Percentiles rank a stretch among this genome's conserved stretches.
Evolutionary conservation across 1,140 invertebrate genomes (phyloP).

Genomic region (Gryllus bimaculatus): DNA sequence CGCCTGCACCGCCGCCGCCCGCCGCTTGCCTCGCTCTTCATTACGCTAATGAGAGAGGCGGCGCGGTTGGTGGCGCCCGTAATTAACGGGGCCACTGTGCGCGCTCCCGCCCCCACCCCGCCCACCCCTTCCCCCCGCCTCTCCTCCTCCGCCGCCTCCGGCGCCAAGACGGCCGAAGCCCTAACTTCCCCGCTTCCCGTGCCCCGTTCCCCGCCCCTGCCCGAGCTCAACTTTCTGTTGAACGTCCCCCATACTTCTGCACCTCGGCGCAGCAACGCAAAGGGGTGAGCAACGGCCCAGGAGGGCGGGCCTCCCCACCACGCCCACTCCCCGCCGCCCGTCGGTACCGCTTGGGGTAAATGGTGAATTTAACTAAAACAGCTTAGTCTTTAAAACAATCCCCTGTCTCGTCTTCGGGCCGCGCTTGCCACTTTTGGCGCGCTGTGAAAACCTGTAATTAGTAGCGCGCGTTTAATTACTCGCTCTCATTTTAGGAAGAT

Average conservation of each 20-base stretch:
- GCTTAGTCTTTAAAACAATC: slow-evolving; percentile 21
- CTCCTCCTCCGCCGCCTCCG: no score
- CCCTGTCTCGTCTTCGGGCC: not conserved
- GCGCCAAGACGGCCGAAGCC: not conserved
- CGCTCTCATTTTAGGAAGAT: slow-evolving; percentile 20
- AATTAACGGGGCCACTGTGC: not conserved
- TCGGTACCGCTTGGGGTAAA: slow-evolving; percentile 13
- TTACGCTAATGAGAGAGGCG: not conserved
- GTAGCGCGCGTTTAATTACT: slow-evolving; percentile 20
- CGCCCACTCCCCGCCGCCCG: not conserved
- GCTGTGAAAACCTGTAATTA: slow-evolving; percentile 20
- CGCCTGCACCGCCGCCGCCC: no score
- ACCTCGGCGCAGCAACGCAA: not conserved
- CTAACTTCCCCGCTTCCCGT: not conserved
- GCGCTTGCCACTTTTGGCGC: no score
- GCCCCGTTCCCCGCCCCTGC: no score
- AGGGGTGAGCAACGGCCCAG: not conserved
- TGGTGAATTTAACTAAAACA: slow-evolving; percentile 21
- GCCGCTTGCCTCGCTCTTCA: not conserved
- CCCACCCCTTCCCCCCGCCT: no score
- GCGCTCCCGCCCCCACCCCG: not conserved
- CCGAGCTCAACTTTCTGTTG: not conserved
- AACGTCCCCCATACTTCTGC: not conserved
- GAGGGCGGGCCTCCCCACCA: not conserved
- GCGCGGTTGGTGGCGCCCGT: not conserved